Evolutionary conservation across 64 coral and sea anemone genomes (phyloP).

Genomic region (Platygyra sinensis): DNA sequence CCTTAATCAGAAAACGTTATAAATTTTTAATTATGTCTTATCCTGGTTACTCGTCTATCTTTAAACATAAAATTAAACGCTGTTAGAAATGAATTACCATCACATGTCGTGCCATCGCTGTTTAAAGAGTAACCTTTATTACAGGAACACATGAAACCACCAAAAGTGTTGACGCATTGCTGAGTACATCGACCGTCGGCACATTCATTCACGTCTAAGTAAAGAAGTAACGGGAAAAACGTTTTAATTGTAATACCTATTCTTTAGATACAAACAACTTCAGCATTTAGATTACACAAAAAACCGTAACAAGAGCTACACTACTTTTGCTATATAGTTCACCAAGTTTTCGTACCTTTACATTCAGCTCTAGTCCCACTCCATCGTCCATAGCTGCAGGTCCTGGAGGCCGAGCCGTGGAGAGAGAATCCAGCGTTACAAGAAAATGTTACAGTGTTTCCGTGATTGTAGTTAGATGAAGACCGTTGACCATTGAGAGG

Average conservation of each 20-base stretch:
- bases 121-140: conserved; percentile 54
- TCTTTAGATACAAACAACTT: too few species aligned
- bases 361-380: conserved; percentile 51
- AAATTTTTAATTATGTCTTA: too few species aligned
- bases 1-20: too few species aligned
- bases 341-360: conserved; percentile 6
- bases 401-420: conserved; percentile 24
- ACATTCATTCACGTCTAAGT: conserved; percentile 73
- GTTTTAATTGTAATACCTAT: too few species aligned
- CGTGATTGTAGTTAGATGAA: conserved; percentile 10
- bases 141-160: conserved; percentile 70
- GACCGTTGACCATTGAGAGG: conserved; percentile 49
- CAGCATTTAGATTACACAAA: too few species aligned
- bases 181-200: conserved; percentile 43
- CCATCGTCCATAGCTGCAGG: conserved; percentile 55
- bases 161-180: conserved; percentile 50
- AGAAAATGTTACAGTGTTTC: conserved; percentile 26
- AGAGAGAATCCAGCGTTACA: conserved; percentile 65
- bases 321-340: too few species aligned
- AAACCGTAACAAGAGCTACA: too few species aligned
- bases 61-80: neutral
- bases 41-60: neutral
- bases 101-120: conserved; percentile 62
- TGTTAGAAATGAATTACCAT: conserved; percentile 29
- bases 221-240: neutral